Evolutionary conservation across 2,797 vertebrate genomes (phyloP), one percentile per base, ranked within the genome.

Genomic region (Anguilla pacifica): DNA sequence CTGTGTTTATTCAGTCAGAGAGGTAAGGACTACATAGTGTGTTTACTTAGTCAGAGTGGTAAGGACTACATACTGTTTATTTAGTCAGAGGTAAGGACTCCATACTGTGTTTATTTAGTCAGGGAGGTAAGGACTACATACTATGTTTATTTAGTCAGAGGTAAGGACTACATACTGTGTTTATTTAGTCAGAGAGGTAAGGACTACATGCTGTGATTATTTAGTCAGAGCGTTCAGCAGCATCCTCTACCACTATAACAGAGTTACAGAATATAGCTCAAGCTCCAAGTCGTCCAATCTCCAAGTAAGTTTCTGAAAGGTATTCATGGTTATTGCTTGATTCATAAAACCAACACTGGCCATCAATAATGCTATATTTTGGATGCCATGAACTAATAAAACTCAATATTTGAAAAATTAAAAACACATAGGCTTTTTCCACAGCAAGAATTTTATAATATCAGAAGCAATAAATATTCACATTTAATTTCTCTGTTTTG

Each of bases 401-500:
- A 79, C 57, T 3, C 79, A n/a, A n/a, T n/a, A n/a, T n/a, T 67
- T 53, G 64, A 53, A 88, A 86, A 86, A 85, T 53, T 89, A 89
- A 81, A 79, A 88, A 92, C 82, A 86, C 89, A 91, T 64, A 88
- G 88, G 67, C 87, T 91, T 84, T 90, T 87, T 91, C 94, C 94
- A 96, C 95, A 94, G 95, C 96, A 95, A 96, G 95, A 95, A 96
- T n/a, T 96, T 93, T 93, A 96, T 97, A 96, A 95, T 96, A 95
- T 96, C 95, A 94, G 95, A 96, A 96, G 96, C 96, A 97, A 96
- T 96, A 96, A 96, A 96, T 97, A 97, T 96, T 95, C 94, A 96
- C 95, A 96, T 96, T 92, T 96, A 92, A 94, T 87, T 93, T 96
- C 93, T 88, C 70, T n/a, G n/a, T 94, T 96, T 95, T 94, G 95